Conservation (phyloP, 2,888 invertebrate genomes). For the Acleris literana region DNA sequence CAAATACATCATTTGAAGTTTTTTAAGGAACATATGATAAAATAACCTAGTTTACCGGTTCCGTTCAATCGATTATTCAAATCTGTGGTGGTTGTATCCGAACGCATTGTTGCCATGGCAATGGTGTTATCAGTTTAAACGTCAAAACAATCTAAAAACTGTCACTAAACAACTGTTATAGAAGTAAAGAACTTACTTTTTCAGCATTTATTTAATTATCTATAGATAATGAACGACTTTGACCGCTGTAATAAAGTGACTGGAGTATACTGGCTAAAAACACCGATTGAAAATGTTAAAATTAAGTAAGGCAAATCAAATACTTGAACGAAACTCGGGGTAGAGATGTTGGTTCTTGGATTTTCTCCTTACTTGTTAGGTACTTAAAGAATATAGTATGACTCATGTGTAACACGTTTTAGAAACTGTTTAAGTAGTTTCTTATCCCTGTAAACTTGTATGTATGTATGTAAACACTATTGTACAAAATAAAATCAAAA, state of each 20-base stretch:
- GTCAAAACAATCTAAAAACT: neutral
- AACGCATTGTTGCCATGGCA: constrained; percentile 38
- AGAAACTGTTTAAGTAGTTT: no score
- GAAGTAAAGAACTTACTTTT: constrained; percentile 9
- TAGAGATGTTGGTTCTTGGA: constrained; percentile 15
- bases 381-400: no score
- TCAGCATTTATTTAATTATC: constrained; percentile 6
- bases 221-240: constrained; percentile 61
- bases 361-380: constrained; percentile 12
- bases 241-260: constrained; percentile 66
- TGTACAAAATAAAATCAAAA: no score
- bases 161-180: neutral
- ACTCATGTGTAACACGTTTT: no score
- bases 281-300: constrained; percentile 74
- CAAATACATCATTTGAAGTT: no score
- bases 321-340: neutral
- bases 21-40: no score
- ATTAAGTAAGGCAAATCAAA: constrained; percentile 69
- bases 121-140: constrained; percentile 10
- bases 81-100: constrained; percentile 12
- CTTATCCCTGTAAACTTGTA: no score
- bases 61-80: neutral
- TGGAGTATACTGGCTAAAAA: constrained; percentile 79
- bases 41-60: no score
- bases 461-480: no score